Evolutionary conservation across 2,888 invertebrate genomes (phyloP).

Genomic region (Camponotus fellah): DNA sequence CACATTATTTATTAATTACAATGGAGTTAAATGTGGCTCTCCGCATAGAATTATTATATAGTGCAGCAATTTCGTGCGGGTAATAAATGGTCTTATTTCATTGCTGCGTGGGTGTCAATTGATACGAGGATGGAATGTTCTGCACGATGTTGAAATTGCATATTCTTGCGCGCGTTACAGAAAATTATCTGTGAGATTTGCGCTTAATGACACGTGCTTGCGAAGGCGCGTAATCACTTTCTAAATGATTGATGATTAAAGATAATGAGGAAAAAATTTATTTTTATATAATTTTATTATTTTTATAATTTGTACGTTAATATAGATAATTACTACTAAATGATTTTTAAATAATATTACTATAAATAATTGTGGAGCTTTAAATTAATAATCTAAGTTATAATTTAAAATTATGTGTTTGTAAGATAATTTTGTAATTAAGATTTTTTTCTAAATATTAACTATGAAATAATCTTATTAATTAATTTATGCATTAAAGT

Average conservation of each 20-base stretch:
- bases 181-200: conserved; percentile 30
- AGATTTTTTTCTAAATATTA: no score
- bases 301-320: neutral
- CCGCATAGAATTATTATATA: neutral
- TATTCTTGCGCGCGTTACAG: conserved; percentile 13
- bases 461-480: no score
- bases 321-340: neutral
- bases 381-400: neutral
- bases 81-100: conserved; percentile 45
- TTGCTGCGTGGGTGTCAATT: conserved; percentile 39
- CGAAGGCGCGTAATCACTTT: conserved; percentile 28
- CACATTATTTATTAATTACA: conserved; percentile 39
- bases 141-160: conserved; percentile 39
- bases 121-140: conserved; percentile 34
- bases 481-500: no score
- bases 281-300: neutral
- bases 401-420: neutral
- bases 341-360: no score
- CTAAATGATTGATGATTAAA: conserved; percentile 36
- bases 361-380: neutral
- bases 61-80: conserved; percentile 29
- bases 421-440: neutral
- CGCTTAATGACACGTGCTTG: conserved; percentile 18
- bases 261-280: neutral
- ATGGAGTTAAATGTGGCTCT: neutral